Conservation (phyloP, 2,113 vertebrate species). For the Hemiscyllium ocellatum region DNA sequence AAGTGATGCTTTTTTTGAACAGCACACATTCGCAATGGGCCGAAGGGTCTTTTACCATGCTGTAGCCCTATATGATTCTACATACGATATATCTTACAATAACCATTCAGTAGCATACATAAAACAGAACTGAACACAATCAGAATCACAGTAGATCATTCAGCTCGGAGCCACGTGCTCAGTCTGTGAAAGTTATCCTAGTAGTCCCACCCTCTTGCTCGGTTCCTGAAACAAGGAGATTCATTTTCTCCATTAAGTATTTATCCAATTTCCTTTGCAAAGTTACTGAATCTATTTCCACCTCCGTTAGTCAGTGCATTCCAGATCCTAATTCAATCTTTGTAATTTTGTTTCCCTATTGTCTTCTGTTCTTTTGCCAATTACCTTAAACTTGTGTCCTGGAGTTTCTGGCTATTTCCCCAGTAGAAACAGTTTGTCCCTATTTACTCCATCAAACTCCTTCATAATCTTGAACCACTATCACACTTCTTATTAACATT, state of each 20-base stretch:
- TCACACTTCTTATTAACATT: too few relatives aligned
- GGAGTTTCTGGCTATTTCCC: too few relatives aligned
- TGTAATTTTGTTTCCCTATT: not conserved
- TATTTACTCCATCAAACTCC: too few relatives aligned
- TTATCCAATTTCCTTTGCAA: not conserved
- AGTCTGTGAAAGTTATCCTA: not conserved
- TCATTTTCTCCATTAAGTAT: not conserved
- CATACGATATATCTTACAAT: not conserved
- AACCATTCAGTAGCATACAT: not conserved
- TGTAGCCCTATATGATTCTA: too few relatives aligned
- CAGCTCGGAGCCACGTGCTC: too few relatives aligned
- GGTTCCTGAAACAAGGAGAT: too few relatives aligned
- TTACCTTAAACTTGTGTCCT: too few relatives aligned
- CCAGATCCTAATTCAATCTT: not conserved
- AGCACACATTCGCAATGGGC: too few relatives aligned
- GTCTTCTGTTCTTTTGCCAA: not conserved
- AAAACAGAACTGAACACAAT: not conserved
- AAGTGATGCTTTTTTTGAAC: too few relatives aligned
- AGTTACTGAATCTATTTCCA: not conserved
- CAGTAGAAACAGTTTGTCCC: too few relatives aligned
- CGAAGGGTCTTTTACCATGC: too few relatives aligned
- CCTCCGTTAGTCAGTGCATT: not conserved
- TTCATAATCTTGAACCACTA: too few relatives aligned
- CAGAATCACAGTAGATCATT: not conserved
- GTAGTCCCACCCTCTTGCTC: not conserved